These are phyloP conservation scores for Hydrolagus affinis DNA, from an alignment of 2,113 vertebrate species.

Conservation along the genomic window DNA sequence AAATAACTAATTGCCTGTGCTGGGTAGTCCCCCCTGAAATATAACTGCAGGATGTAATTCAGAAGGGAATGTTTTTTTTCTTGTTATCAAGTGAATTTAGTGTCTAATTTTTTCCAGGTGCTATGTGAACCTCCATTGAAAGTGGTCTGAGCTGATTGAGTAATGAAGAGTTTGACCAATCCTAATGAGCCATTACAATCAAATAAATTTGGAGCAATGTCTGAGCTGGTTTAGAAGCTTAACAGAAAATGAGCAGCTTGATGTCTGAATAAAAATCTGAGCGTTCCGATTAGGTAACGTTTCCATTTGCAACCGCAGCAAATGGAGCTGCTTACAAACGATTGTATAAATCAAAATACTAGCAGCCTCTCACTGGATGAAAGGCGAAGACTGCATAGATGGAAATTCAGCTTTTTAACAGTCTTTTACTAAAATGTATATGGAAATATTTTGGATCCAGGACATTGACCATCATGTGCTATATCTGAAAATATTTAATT, in stretches of 20 bases:
- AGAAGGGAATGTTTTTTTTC: constrained; percentile 19
- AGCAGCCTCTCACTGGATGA: not conserved
- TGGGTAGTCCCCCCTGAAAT: constrained; percentile 20
- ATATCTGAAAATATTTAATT: not conserved
- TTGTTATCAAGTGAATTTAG: constrained; percentile 27
- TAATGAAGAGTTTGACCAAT: constrained; percentile 43
- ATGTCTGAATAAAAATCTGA: not conserved
- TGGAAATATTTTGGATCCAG: not conserved
- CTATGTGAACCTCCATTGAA: not conserved
- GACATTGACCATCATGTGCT: not conserved
- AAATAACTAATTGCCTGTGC: constrained; percentile 16
- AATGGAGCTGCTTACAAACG: not conserved
- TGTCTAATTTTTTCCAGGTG: constrained; percentile 22
- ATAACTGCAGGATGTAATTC: constrained; percentile 23
- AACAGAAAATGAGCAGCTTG: not conserved
- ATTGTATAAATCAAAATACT: not conserved
- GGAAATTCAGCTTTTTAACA: not conserved
- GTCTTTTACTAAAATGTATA: not conserved
- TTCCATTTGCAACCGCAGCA: not conserved
- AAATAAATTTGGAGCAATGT: constrained; percentile 41
- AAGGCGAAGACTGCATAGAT: not conserved
- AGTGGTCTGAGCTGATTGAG: constrained; percentile 34
- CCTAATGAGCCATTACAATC: constrained; percentile 48
- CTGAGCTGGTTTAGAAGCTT: constrained; percentile 37
- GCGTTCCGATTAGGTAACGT: not conserved